These are phyloP conservation scores for Pocillopora meandrina DNA, from an alignment of 92 coral and sea anemone species.

Conservation along the genomic window DNA sequence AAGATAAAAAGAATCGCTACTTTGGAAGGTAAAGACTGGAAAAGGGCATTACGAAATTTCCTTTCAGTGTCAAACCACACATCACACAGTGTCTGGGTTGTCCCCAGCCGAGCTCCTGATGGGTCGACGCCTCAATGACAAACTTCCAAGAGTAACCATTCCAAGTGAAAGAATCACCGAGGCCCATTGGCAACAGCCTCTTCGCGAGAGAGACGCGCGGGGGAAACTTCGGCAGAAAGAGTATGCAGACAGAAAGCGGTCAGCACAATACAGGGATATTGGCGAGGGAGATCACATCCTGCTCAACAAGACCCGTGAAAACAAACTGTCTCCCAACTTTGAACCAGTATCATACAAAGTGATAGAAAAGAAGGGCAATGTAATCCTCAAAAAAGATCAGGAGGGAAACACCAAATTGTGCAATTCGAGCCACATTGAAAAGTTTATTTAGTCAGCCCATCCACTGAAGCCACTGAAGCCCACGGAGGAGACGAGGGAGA, in stretches of 20 bases:
- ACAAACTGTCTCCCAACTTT: slow-evolving; percentile 50
- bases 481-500: slow-evolving; percentile 2
- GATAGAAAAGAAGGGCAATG: neutral
- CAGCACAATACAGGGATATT: slow-evolving; percentile 50
- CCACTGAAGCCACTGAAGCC: slow-evolving; percentile 15
- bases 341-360: slow-evolving; percentile 4
- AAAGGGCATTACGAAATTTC: slow-evolving; percentile 39
- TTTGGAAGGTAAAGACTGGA: slow-evolving; percentile 59
- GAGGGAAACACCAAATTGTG: slow-evolving; percentile 26
- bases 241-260: slow-evolving; percentile 56
- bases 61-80: slow-evolving; percentile 23
- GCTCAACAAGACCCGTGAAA: slow-evolving; percentile 48
- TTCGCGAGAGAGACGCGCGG: slow-evolving; percentile 52
- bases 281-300: slow-evolving; percentile 62
- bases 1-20: slow-evolving; percentile 50
- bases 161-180: slow-evolving; percentile 43
- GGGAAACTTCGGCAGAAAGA: slow-evolving; percentile 53
- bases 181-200: slow-evolving; percentile 44
- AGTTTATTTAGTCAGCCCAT: slow-evolving; percentile 6
- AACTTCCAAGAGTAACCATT: slow-evolving; percentile 37
- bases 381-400: neutral
- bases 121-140: slow-evolving; percentile 53
- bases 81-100: slow-evolving; percentile 57
- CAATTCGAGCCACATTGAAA: slow-evolving; percentile 49
- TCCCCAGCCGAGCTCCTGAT: slow-evolving; percentile 63